Evolutionary conservation across 1,140 invertebrate genomes (phyloP), one percentile per base, ranked within the genome.

Genomic region (Cotesia glomerata): DNA sequence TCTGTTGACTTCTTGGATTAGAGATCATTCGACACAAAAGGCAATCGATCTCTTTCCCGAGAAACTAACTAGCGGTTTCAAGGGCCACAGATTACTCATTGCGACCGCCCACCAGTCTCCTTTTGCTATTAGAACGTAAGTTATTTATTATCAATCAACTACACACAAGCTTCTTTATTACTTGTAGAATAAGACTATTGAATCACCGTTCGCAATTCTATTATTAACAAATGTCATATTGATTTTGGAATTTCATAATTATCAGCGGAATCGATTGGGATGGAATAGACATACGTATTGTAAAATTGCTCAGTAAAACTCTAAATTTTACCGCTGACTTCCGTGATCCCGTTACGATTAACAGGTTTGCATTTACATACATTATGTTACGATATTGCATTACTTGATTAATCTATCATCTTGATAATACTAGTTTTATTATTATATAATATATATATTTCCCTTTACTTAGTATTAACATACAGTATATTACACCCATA

Each of bases 311-410:
- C 7, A 87, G 89, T 0, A 79, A 88, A 73, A 86, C 88, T 64
- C 88, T 92, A 58, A 93, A 93, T 81, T 93, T 94, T 75, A 90
- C 91, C 0, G 85, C 91, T 5, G 92, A 93, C 76, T 89, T 92
- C 67, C 82, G 88, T 16, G 91, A 92, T 77, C 87, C 90, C 11
- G 83, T 79, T 13, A 85, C 75, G 71, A 73, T 52, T 52, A 75
- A 67, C 74, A 89, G 73, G 90, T 89, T 64, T 59, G n/a, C 13
- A 54, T 67, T 32, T 34, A 8, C 45, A 26, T 52, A 26, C 18
- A 49, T 34, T 13, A 11, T 54, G 26, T 52, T 26, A 18, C 26
- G 11, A 5, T 52, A 49, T 35, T 68, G 3, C 32, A 35, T n/a
- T 34, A 34, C 13, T 35, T 34, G 34, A 65, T 26, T 26, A 26